A percentile compares a stretch with the other conserved stretches of the same genome.
Conservation (phyloP, 2,797 vertebrate genomes). For the Tangara arthus region DNA sequence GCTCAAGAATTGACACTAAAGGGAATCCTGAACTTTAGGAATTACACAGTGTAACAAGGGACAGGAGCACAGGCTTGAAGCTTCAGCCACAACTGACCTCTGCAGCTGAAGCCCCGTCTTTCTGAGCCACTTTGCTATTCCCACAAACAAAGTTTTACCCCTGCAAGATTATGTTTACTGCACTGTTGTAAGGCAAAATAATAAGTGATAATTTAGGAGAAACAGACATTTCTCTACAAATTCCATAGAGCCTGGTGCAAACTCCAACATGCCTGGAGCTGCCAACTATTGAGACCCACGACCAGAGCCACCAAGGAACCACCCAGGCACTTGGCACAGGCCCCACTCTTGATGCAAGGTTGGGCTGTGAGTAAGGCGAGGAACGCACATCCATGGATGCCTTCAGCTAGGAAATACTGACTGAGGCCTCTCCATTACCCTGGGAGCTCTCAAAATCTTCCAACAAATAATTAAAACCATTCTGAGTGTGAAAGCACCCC, state of each 20-base stretch:
- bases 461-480: slow-evolving; percentile 38
- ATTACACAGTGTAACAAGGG: background rate
- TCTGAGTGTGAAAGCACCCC: background rate
- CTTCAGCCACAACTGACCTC: background rate
- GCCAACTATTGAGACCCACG: background rate
- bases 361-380: background rate
- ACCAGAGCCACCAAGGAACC: slow-evolving; percentile 33
- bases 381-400: background rate
- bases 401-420: slow-evolving; percentile 49
- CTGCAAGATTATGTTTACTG: rapidly evolving
- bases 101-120: background rate
- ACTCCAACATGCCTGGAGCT: background rate
- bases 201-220: background rate
- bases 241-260: background rate
- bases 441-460: slow-evolving; percentile 15
- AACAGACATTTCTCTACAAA: background rate
- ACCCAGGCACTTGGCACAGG: slow-evolving; percentile 32
- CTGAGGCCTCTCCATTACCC: slow-evolving; percentile 5
- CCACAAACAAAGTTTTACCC: background rate
- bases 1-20: background rate
- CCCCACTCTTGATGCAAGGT: background rate
- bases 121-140: background rate
- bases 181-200: background rate
- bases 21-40: rapidly evolving
- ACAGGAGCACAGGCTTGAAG: background rate